Base-by-base conservation (phyloP, 2,888 invertebrate genomes). In the Apocheima hispidaria region DNA sequence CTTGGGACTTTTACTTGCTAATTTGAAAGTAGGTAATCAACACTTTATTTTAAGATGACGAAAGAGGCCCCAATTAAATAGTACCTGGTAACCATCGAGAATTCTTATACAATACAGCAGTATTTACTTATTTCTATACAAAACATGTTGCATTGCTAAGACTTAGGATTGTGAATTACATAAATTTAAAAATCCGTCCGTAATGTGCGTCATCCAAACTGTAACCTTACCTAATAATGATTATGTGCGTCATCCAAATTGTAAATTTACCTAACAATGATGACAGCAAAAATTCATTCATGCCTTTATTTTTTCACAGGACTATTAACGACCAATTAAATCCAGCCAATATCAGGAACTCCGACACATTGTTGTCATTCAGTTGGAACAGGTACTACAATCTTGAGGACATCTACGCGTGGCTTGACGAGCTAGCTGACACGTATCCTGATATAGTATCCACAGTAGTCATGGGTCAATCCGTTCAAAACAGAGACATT, bases 401-500 rank as follows among this genome's bases (percentile, higher is more conserved):
- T 0, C 82, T 96, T 20, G 88, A 93, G 0, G 91, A 94, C 55
- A 95, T 95, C 33, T 83, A 95, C 69, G 74, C 75, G 0, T 96
- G 95, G 94, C 73, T 96, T 4, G 87, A 90, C 49, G 92, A 93
- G 63, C 73, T 95, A 23, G 88, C 86, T 10, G 71, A 68, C 0
- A 72, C 78, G 6, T 92, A 95, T 74, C 93, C 94, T 0, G 70
- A 85, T 26, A 79, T 92, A 18, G 94, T 94, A 0, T 88, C 83
- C 9, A 77, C 92, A 0, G 85, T 94, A 0, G 83, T 81, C 0
- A 94, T 94, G 70, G 96, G 96, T 0, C 70, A 77, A 59, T 94
- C 95, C 0, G 93, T 93, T 65, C 95, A 96, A 83, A 93, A 93
- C 0, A 93, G 95, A 66, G 83, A 91, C 2, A 95, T 96, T 44